Conservation (phyloP, 2,888 invertebrate species). For the Zhuqinia jingwanae region DNA sequence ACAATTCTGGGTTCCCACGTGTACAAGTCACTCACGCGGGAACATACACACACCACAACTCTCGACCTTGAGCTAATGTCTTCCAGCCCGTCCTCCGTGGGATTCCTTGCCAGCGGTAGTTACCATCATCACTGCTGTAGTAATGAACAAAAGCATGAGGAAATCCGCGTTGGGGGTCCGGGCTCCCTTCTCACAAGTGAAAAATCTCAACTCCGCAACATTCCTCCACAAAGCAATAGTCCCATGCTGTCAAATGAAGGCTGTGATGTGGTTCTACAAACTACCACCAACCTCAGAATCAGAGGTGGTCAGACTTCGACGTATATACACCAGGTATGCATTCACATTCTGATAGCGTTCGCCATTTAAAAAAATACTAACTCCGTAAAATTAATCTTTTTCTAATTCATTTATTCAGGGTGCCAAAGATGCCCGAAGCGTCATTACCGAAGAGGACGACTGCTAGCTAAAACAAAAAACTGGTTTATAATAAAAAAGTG, state of each 20-base stretch:
- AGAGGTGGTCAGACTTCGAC: not conserved
- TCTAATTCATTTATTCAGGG: not conserved
- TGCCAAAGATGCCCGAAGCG: not conserved
- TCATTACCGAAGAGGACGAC: too few species aligned
- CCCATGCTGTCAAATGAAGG: constrained; percentile 69
- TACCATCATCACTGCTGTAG: constrained; percentile 23
- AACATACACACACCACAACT: constrained; percentile 75
- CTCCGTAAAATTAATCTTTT: not conserved
- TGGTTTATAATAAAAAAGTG: too few species aligned
- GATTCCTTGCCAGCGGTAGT: constrained; percentile 30
- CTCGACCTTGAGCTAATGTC: constrained; percentile 75
- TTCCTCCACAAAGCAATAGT: not conserved
- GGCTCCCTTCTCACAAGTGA: constrained; percentile 32
- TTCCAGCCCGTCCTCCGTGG: constrained; percentile 64
- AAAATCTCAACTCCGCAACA: not conserved
- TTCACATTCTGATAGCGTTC: too few species aligned
- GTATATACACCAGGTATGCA: too few species aligned
- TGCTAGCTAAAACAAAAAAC: too few species aligned
- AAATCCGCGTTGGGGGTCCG: constrained; percentile 14
- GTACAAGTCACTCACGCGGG: constrained; percentile 72
- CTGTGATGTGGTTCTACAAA: constrained; percentile 75
- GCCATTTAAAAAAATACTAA: not conserved
- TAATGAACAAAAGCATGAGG: constrained; percentile 7
- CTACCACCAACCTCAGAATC: constrained; percentile 14
- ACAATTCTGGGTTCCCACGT: constrained; percentile 81